Percentiles rank a stretch among this genome's conserved stretches.
Conservation (phyloP, 2,113 vertebrate genomes). For the Tupaia chinensis region DNA sequence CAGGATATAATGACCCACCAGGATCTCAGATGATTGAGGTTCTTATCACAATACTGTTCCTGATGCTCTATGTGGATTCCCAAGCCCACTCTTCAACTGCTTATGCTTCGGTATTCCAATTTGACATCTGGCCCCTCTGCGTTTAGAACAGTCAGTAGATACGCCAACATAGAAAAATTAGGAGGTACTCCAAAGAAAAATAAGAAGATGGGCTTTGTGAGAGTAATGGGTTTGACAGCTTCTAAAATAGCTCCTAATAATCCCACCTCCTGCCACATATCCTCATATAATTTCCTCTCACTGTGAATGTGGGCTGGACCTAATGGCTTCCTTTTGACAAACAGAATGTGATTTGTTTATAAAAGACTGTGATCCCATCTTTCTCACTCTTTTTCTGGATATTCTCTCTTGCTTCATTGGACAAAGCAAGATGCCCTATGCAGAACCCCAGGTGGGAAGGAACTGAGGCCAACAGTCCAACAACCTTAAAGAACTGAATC, state of each 20-base stretch:
- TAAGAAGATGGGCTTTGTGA: background rate
- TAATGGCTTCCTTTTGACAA: background rate
- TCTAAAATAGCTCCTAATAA: background rate
- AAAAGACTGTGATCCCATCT: background rate
- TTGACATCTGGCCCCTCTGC: background rate
- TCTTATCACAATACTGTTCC: constrained; percentile 43
- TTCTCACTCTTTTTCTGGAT: background rate
- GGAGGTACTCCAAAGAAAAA: background rate
- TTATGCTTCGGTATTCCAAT: background rate
- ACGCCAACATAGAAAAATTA: background rate
- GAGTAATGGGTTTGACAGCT: background rate
- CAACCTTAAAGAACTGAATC: background rate
- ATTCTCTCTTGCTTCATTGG: background rate
- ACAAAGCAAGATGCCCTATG: background rate
- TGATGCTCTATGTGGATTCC: background rate
- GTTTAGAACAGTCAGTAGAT: background rate
- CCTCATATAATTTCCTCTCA: background rate
- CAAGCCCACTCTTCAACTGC: background rate
- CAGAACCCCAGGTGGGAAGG: background rate
- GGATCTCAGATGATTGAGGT: constrained; percentile 54
- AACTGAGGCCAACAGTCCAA: background rate
- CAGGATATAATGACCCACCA: constrained; percentile 68
- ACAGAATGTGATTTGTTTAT: background rate
- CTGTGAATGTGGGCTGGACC: background rate
- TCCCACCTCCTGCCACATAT: background rate